Conservation (phyloP, 2,797 vertebrate genomes). For the Hippopotamyrus pictus region DNA sequence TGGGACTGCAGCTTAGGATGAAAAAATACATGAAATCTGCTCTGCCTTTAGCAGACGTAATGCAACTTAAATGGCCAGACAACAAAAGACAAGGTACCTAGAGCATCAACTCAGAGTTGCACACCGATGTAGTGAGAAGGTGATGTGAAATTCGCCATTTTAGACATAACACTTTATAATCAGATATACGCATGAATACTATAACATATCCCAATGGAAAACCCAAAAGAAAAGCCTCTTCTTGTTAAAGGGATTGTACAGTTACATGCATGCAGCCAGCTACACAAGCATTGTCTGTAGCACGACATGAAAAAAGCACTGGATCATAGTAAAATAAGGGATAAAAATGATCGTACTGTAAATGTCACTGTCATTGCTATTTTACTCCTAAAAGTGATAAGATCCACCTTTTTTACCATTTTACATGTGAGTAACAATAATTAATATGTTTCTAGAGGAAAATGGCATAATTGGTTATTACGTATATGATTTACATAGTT, state of each 20-base stretch:
- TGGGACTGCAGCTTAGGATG: neutral
- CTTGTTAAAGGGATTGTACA: neutral
- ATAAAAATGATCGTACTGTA: neutral
- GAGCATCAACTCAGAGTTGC: neutral
- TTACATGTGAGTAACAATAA: neutral
- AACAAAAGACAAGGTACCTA: neutral
- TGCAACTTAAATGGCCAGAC: neutral
- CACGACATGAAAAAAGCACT: neutral
- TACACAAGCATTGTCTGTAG: neutral
- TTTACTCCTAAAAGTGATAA: neutral
- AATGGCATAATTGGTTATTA: neutral
- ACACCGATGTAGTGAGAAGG: neutral
- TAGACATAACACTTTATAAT: neutral
- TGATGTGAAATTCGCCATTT: neutral
- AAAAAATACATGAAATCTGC: constrained; percentile 3
- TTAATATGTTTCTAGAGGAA: neutral
- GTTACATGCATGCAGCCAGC: neutral
- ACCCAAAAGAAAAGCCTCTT: neutral
- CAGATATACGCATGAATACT: neutral
- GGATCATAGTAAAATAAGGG: neutral
- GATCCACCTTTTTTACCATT: neutral
- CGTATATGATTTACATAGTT: neutral
- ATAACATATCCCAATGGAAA: neutral
- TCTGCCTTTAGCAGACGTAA: constrained; percentile 14
- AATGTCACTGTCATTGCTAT: neutral